Conservation (phyloP, 2,888 invertebrate species). For the Cataglyphis rosenhaueri region DNA sequence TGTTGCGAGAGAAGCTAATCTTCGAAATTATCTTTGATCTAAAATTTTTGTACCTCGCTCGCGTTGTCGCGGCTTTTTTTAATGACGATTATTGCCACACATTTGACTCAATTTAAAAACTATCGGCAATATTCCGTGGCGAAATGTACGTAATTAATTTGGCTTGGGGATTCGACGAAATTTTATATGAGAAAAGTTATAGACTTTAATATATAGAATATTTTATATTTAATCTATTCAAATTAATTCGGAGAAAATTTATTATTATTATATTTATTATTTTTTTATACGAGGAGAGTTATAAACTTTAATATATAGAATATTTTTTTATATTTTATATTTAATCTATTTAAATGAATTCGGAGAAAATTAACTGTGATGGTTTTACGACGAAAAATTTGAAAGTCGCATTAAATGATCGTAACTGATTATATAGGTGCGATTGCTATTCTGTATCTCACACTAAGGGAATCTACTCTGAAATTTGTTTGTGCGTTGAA, state of each 20-base stretch:
- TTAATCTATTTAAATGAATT: not conserved
- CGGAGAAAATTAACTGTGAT: not conserved
- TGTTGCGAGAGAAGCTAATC: not conserved
- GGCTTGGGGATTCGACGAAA: not conserved
- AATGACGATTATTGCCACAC: not conserved
- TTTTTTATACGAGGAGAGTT: not conserved
- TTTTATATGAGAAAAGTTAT: not conserved
- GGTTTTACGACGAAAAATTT: conserved; percentile 44
- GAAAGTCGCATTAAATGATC: conserved; percentile 52
- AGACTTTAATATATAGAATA: not conserved
- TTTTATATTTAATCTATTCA: not conserved
- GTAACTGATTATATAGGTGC: conserved; percentile 34
- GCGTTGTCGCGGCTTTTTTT: not conserved
- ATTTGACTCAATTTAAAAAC: not conserved
- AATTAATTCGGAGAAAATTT: conserved; percentile 5
- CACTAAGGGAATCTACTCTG: conserved; percentile 54
- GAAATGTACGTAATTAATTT: not conserved
- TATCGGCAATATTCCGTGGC: not conserved
- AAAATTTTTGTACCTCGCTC: not conserved
- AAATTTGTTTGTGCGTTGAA: conserved; percentile 66
- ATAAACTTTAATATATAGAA: not conserved
- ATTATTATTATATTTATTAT: too few species aligned
- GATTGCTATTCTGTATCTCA: conserved; percentile 65
- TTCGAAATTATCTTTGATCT: conserved; percentile 5
- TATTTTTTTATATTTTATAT: conserved; percentile 16